A percentile compares a stretch with the other conserved stretches of the same genome.
phyloP scores from a whole-genome alignment of 2,797 vertebrate genomes.

The Gymnothorax javanicus region DNA sequence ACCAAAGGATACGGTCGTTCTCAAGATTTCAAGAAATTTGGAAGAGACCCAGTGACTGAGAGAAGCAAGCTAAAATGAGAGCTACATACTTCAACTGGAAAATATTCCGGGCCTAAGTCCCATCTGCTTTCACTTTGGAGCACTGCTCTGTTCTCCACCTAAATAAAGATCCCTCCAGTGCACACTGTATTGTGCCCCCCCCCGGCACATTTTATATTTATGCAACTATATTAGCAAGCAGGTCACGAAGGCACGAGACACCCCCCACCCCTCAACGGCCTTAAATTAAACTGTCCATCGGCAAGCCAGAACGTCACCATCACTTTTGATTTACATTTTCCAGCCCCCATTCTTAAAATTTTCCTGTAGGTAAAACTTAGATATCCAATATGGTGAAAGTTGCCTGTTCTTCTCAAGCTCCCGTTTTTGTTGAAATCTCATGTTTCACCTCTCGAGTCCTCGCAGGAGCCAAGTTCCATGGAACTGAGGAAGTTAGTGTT shows the following conservation, averaged over 20 bases:
- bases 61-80: constrained; percentile 61
- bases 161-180: constrained; percentile 78
- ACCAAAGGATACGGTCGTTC: constrained; percentile 48
- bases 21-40: constrained; percentile 59
- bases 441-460: background rate
- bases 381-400: background rate
- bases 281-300: constrained; percentile 45
- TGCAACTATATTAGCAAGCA: constrained; percentile 50
- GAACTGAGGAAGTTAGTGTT: background rate
- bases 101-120: constrained; percentile 68
- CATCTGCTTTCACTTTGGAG: constrained; percentile 81
- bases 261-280: constrained; percentile 48
- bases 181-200: constrained; percentile 55
- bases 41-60: constrained; percentile 59
- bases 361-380: background rate
- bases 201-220: constrained; percentile 39
- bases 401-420: constrained; percentile 23
- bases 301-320: constrained; percentile 43
- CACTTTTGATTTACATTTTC: constrained; percentile 42
- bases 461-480: too few species aligned
- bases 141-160: constrained; percentile 72
- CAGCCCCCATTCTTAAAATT: background rate
- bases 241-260: constrained; percentile 43
- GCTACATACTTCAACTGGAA: constrained; percentile 78
- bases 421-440: constrained; percentile 23